Conservation (phyloP, 2,113 vertebrate genomes). For the Pelusios castaneus region DNA sequence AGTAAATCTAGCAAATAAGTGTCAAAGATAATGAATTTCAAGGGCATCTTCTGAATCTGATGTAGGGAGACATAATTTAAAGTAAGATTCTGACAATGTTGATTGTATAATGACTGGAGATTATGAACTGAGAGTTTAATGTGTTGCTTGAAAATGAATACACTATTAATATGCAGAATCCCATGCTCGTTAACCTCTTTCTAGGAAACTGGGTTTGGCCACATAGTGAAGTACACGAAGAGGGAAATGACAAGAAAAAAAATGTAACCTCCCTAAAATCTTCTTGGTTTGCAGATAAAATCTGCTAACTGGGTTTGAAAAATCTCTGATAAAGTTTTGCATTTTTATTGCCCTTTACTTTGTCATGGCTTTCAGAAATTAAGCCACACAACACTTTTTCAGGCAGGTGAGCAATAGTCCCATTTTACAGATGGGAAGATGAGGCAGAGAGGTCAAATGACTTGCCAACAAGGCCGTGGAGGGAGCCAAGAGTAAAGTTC, state of each 20-base stretch:
- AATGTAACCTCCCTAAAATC: background rate
- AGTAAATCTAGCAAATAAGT: background rate
- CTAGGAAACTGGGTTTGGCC: background rate
- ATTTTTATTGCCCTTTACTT: background rate
- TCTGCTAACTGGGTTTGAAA: background rate
- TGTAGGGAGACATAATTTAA: background rate
- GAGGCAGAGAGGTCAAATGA: background rate
- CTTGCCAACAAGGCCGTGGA: background rate
- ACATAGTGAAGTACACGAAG: background rate
- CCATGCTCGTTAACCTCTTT: background rate
- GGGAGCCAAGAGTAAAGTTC: background rate
- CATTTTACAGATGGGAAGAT: background rate
- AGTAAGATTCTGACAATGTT: background rate
- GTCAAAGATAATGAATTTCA: background rate
- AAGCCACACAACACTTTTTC: background rate
- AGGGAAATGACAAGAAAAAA: background rate
- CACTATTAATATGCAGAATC: background rate
- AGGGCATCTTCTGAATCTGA: background rate
- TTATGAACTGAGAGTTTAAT: background rate
- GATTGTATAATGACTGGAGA: background rate
- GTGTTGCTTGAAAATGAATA: background rate
- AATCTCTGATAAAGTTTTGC: background rate
- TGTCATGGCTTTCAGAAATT: background rate
- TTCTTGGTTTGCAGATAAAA: background rate
- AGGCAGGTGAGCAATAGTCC: background rate